Percentiles rank a stretch among this genome's conserved stretches.
Conservation (phyloP, 2,888 invertebrate genomes). For the Fissipunctia ypsillon region DNA sequence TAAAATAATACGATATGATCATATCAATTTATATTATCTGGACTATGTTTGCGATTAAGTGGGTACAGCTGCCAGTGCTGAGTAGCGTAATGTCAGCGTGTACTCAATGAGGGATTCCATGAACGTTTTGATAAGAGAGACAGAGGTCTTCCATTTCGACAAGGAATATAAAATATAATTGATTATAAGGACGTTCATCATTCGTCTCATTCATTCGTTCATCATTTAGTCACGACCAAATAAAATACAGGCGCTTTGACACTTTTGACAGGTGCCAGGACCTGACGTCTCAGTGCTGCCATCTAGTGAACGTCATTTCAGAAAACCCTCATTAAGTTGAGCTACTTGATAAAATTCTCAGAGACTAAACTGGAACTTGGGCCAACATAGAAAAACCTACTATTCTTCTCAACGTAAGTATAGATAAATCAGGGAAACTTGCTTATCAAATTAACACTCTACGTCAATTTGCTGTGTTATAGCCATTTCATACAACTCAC, state of each 20-base stretch:
- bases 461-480: neutral
- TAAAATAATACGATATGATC: slow-evolving; percentile 33
- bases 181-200: too few relatives aligned
- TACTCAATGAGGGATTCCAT: too few relatives aligned
- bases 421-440: neutral
- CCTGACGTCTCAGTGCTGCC: too few relatives aligned
- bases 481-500: neutral
- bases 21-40: slow-evolving; percentile 41
- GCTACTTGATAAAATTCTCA: slow-evolving; percentile 4
- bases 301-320: too few relatives aligned
- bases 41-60: slow-evolving; percentile 44
- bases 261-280: too few relatives aligned
- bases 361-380: neutral
- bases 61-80: slow-evolving; percentile 32
- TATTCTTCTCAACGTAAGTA: neutral
- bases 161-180: too few relatives aligned
- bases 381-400: neutral
- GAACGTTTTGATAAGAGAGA: too few relatives aligned
- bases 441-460: neutral
- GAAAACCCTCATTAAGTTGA: too few relatives aligned
- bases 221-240: too few relatives aligned
- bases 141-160: too few relatives aligned
- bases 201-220: too few relatives aligned
- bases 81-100: neutral
- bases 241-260: too few relatives aligned